Conservation (phyloP, 2,113 vertebrate genomes). For the Castor canadensis region DNA sequence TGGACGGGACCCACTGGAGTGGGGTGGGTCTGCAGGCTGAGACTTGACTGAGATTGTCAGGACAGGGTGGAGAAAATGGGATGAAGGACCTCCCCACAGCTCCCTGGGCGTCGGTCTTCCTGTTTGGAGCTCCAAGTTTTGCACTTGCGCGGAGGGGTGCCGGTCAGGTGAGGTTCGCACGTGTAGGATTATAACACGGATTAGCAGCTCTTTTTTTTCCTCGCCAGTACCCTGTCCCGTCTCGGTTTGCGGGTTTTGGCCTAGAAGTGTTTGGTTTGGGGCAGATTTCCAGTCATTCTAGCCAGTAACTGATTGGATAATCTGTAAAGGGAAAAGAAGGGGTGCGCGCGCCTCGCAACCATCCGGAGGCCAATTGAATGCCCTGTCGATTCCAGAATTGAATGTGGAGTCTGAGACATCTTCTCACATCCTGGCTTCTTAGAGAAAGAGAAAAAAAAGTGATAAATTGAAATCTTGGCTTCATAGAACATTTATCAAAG, state of each 20-base stretch:
- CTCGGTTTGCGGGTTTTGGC: not conserved
- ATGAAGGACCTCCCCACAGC: not conserved
- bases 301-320: not conserved
- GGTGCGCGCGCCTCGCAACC: not conserved
- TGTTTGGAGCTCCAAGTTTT: not conserved
- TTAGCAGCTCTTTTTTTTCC: not conserved
- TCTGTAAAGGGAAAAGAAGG: not conserved
- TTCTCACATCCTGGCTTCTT: not conserved
- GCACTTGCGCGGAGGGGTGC: not conserved
- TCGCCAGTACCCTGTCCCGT: too few relatives aligned
- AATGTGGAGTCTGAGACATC: not conserved
- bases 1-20: not conserved
- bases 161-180: not conserved
- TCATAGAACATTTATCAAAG: not conserved
- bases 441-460: not conserved
- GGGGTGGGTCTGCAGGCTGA: not conserved
- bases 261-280: not conserved
- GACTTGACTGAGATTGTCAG: rapidly evolving
- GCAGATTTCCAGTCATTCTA: not conserved
- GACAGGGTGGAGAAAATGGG: too few relatives aligned
- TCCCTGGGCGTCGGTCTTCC: not conserved
- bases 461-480: not conserved
- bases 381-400: not conserved
- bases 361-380: not conserved
- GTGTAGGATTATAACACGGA: not conserved